These are phyloP conservation scores for Pseudoatta argentina DNA, from an alignment of 1,140 invertebrate species.

Conservation along the genomic window DNA sequence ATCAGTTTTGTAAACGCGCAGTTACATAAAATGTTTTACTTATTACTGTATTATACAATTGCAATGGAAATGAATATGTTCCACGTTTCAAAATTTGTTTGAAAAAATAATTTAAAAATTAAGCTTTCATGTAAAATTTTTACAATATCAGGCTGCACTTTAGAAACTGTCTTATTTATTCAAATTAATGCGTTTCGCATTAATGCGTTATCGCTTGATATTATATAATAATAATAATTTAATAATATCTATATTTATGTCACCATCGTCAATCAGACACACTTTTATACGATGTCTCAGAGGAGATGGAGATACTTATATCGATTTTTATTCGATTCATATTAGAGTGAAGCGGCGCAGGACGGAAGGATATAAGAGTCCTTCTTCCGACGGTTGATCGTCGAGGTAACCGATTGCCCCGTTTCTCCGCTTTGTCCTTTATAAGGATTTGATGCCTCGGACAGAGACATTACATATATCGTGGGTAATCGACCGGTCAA, in stretches of 20 bases:
- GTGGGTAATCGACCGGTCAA: constrained; percentile 66
- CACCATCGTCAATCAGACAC: not conserved
- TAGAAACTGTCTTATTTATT: not conserved
- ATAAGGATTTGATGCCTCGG: constrained; percentile 80
- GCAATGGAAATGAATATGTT: not conserved
- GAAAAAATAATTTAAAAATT: not conserved
- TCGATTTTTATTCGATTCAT: constrained; percentile 26
- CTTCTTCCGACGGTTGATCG: constrained; percentile 46
- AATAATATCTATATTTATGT: not conserved
- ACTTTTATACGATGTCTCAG: not conserved
- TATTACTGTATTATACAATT: not conserved
- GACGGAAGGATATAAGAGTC: constrained; percentile 56
- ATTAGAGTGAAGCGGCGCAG: constrained; percentile 41
- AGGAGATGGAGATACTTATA: not conserved
- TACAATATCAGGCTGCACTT: not conserved
- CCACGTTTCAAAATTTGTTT: not conserved
- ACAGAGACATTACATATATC: constrained; percentile 77
- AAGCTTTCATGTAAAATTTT: not conserved
- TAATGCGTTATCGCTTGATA: not conserved
- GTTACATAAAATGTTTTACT: constrained; percentile 1
- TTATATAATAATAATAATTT: too few species aligned
- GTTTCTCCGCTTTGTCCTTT: constrained; percentile 71
- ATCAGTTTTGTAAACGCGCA: not conserved
- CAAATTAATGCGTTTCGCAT: not conserved
- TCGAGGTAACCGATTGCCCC: constrained; percentile 55